Conservation (phyloP, 2,797 vertebrate species). For the Gila robusta region DNA sequence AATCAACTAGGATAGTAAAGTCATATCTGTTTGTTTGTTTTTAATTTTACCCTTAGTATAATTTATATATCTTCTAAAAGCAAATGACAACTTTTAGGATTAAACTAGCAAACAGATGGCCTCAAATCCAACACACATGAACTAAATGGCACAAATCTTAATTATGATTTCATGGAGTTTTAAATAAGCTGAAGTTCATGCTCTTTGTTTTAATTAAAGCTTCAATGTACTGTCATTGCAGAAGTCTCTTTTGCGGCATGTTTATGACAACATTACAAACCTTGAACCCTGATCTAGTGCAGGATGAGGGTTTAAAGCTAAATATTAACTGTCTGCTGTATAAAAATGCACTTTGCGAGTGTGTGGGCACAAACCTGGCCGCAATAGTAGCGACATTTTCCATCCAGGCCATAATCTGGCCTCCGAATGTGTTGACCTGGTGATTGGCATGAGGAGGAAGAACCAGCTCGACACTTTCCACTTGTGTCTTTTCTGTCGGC, state of each 20-base stretch:
- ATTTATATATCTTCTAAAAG: not conserved
- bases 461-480: slow-evolving; percentile 95
- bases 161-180: not conserved
- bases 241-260: not conserved
- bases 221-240: not conserved
- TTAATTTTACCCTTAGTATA: not conserved
- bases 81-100: not conserved
- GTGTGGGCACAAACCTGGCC: slow-evolving; percentile 82
- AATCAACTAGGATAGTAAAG: not conserved
- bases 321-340: slow-evolving; percentile 54
- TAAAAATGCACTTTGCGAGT: not conserved
- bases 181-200: not conserved
- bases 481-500: slow-evolving; percentile 83
- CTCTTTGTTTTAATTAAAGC: not conserved
- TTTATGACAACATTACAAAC: slow-evolving; percentile 44
- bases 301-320: slow-evolving; percentile 20
- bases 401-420: slow-evolving; percentile 99
- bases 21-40: not conserved
- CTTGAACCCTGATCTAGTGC: slow-evolving; percentile 41
- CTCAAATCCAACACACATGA: not conserved
- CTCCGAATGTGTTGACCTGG: slow-evolving; percentile 93
- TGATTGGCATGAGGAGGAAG: slow-evolving; percentile 94
- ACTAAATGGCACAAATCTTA: not conserved
- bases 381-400: slow-evolving; percentile 94
- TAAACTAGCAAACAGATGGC: not conserved